Conservation (phyloP, 2,888 invertebrate species). For the Cataglyphis livida region DNA sequence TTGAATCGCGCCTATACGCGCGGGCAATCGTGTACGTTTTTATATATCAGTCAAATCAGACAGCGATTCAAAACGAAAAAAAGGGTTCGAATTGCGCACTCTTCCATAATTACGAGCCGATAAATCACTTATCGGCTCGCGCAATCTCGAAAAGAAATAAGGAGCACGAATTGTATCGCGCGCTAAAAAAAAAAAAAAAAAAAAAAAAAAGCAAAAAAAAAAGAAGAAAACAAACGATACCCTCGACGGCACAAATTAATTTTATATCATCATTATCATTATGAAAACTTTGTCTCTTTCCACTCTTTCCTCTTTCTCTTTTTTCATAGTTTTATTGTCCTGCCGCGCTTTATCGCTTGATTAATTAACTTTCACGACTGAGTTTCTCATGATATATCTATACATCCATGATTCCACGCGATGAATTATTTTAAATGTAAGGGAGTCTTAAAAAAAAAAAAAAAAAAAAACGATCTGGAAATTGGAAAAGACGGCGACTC, state of each 20-base stretch:
- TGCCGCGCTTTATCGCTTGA: background rate
- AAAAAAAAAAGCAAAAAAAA: background rate
- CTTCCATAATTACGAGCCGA: conserved; percentile 32
- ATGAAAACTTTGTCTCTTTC: background rate
- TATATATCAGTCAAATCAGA: conserved; percentile 40
- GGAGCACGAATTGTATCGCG: background rate
- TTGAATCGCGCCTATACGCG: conserved; percentile 41
- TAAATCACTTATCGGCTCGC: conserved; percentile 27
- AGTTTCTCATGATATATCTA: background rate
- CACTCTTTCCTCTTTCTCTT: background rate
- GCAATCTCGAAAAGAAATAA: background rate
- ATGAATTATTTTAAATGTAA: background rate
- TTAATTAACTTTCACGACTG: background rate
- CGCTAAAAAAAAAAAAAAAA: background rate
- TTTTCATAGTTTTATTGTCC: background rate
- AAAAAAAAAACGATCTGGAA: background rate
- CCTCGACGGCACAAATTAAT: background rate
- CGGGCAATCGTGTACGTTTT: conserved; percentile 32
- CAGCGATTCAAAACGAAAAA: conserved; percentile 40
- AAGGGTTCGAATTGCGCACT: conserved; percentile 28
- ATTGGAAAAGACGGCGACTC: background rate
- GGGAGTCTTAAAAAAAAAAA: background rate
- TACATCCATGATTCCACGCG: background rate
- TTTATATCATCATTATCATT: conserved; percentile 3
- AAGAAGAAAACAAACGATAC: background rate